Conservation (phyloP, 1,140 invertebrate species). For the Rhyzopertha dominica region DNA sequence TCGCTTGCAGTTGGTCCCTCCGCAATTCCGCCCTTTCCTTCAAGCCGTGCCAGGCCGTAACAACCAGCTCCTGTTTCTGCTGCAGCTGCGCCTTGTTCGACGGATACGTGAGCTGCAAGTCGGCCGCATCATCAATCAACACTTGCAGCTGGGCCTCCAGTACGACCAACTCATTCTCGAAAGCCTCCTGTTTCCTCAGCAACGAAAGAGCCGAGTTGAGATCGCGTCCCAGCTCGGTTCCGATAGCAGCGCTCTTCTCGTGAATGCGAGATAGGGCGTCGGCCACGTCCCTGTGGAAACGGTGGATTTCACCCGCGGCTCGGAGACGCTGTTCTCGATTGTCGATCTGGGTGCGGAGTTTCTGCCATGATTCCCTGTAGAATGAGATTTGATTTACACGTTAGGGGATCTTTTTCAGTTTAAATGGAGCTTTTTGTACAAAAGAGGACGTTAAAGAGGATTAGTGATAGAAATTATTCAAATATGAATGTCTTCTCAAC, state of each 20-base stretch:
- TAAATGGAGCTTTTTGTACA: too few species aligned
- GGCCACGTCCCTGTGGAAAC: slow-evolving; percentile 93
- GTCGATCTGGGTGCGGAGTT: slow-evolving; percentile 79
- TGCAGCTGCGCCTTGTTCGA: slow-evolving; percentile 84
- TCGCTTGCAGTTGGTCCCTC: slow-evolving; percentile 76
- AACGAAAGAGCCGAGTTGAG: slow-evolving; percentile 80
- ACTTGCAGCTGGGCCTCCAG: slow-evolving; percentile 89
- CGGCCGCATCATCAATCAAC: slow-evolving; percentile 84
- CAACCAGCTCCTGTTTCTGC: slow-evolving; percentile 64
- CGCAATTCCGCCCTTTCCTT: slow-evolving; percentile 75
- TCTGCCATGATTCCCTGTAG: slow-evolving; percentile 77
- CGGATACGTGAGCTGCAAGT: slow-evolving; percentile 84
- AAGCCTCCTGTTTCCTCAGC: slow-evolving; percentile 84
- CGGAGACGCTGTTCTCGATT: slow-evolving; percentile 79
- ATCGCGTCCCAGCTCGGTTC: slow-evolving; percentile 81
- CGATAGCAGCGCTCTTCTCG: slow-evolving; percentile 78
- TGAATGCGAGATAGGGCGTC: slow-evolving; percentile 87
- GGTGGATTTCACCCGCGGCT: slow-evolving; percentile 92
- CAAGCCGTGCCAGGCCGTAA: slow-evolving; percentile 82
- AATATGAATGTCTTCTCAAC: too few species aligned
- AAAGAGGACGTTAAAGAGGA: too few species aligned
- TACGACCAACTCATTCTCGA: slow-evolving; percentile 92
- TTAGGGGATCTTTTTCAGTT: too few species aligned
- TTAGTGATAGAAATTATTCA: too few species aligned
- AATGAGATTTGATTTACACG: too few species aligned